Evolutionary conservation across 2,888 invertebrate genomes (phyloP), one percentile per base, ranked within the genome.

Genomic region (Drosophila birchii): DNA sequence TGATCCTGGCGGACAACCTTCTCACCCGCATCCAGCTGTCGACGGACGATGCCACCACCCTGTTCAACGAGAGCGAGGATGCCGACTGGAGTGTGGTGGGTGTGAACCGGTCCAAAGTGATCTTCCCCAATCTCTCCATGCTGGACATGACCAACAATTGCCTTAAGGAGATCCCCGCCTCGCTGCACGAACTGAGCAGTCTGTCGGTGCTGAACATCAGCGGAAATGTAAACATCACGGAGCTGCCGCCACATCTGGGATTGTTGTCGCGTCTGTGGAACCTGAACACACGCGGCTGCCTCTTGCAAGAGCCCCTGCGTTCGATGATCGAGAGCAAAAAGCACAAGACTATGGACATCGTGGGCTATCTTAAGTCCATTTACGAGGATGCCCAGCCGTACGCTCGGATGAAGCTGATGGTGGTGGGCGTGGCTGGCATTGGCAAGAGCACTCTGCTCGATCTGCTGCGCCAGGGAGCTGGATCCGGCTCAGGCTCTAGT

Each of bases 181-280:
- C 96, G 64, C 95, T 99, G 60, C 96, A 97, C 82, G 96, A 98
- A 90, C 94, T 99, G 6, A 94, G 94, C 70, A 96, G 97, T 91
- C 94, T 99, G 4, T 97, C 98, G n/a, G 98, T 99, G 43, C 94
- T 99, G 43, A 99, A 98, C 91, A 95, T 99, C 54, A 97, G 97
- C 89, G 93, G 93, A 6, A 93, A 92, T 92, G 83, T 94, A 93
- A 97, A 97, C 43, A 95, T 98, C 59, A 95, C 94, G 7, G 96
- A 98, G 89, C 94, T 99, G 60, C 99, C 99, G 1, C 96, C 99
- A 0, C 97, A 98, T 92, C 96, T 99, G 95, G 99, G 99, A 0
- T 93, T 98, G 9, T 94, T 99, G 3, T 96, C 96, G 1, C 95
- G 98, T n/a, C 94, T 99, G 43, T 99, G 99, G 99, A 99, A 98